Base-by-base conservation (phyloP, 2,888 invertebrate genomes). In the Xestobium rufovillosum region DNA sequence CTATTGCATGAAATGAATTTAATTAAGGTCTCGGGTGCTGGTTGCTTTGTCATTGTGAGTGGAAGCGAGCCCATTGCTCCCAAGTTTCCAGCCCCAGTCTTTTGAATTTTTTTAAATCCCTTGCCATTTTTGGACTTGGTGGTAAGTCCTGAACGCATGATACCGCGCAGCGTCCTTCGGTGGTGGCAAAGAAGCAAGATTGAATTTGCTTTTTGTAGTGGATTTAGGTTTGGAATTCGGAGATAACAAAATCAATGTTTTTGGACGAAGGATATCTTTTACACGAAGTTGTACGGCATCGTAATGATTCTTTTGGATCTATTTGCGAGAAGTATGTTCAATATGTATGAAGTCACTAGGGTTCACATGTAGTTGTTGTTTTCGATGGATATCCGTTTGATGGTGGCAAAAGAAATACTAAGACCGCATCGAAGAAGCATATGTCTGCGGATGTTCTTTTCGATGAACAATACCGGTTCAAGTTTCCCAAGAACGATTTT, bases 251-350 rank as follows among this genome's bases (percentile, higher is more conserved):
- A 32, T 34, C 6, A 36, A 44, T 36, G 43, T 51, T 54, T 4
- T 35, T 57, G 9, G 58, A 57, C 41, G 56, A 54, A 14, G 54
- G 55, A 17, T 55, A 41, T 43, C 41, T 56, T 14, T 36, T 58
- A 19, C 52, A 57, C 31, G 41, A 38, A 37, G 51, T 54, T 30
- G 46, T 54, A 14, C 59, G 56, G 56, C 36, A 39, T 25, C 30
- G 32, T 12, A 33, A 46, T 25, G 42, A 38, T 16, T 30, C 38
- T 3, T 52, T 48, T 39, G 35, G 25, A 8, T 19, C 26, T 6
- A 48, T 53, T 28, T 44, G 39, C 31, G 33, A 43, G 10, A 42
- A 43, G 26, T 56, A 54, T 35, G 45, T 54, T 19, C 28, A 25
- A 25, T 54, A 49, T 38, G 33, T 55, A 10, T 37, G 31, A 30